phyloP scores from a whole-genome alignment of 1,140 invertebrate species.

The Adoxophyes honmai region DNA sequence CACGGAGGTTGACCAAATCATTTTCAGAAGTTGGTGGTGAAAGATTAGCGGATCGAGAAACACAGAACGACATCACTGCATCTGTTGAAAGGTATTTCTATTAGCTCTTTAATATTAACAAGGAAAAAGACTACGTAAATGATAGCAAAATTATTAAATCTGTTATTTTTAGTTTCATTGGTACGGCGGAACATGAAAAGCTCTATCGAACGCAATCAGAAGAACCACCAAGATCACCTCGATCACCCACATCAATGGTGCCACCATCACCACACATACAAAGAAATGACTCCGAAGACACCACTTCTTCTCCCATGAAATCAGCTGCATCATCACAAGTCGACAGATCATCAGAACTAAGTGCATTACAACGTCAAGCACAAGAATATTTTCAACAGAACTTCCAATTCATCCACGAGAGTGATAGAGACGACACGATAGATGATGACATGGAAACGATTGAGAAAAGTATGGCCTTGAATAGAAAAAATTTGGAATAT shows the following conservation, averaged over 20 bases:
- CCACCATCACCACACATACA: conserved; percentile 51
- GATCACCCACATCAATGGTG: conserved; percentile 66
- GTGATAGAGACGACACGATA: conserved; percentile 74
- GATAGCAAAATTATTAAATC: too few relatives aligned
- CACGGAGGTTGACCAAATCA: conserved; percentile 87
- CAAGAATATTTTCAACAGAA: conserved; percentile 77
- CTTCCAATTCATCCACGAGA: conserved; percentile 75
- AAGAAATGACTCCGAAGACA: conserved; percentile 65
- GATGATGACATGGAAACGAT: conserved; percentile 75
- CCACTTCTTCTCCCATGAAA: conserved; percentile 65
- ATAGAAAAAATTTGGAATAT: conserved; percentile 72
- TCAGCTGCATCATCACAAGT: conserved; percentile 64
- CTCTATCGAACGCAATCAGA: conserved; percentile 89
- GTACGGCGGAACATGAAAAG: conserved; percentile 83
- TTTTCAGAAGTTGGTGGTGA: conserved; percentile 86
- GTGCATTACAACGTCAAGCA: conserved; percentile 60
- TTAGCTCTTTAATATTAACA: too few relatives aligned
- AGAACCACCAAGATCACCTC: conserved; percentile 86
- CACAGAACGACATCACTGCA: conserved; percentile 45
- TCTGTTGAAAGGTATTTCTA: conserved; percentile 55
- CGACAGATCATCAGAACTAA: conserved; percentile 69
- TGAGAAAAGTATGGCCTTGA: conserved; percentile 75
- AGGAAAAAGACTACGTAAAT: too few relatives aligned
- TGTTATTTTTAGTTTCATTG: conserved; percentile 59
- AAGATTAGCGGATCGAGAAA: conserved; percentile 57